Conservation (phyloP, 2,797 vertebrate species). For the Tragelaphus oryx region DNA sequence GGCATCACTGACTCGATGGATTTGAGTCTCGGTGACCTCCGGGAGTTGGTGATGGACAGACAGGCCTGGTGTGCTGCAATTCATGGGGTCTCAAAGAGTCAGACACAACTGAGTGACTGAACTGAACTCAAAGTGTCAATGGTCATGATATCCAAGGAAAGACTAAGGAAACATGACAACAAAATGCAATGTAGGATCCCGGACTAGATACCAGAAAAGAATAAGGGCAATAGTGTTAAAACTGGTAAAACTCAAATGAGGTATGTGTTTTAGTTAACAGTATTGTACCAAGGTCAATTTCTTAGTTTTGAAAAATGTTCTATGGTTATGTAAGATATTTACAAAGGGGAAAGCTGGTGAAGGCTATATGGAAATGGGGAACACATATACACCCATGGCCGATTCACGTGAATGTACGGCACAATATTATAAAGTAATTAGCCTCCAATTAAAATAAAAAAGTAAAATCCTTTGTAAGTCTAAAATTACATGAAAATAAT, state of each 20-base stretch:
- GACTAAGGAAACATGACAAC: neutral
- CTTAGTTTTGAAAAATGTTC: neutral
- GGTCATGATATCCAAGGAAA: neutral
- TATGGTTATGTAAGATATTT: neutral
- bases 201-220: neutral
- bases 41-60: no score
- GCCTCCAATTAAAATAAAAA: neutral
- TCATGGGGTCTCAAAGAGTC: no score
- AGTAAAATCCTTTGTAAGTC: neutral
- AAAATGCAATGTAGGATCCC: neutral
- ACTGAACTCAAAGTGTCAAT: neutral
- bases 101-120: no score
- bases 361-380: neutral
- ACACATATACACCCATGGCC: neutral
- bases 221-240: neutral
- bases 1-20: no score
- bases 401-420: neutral
- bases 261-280: neutral
- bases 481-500: neutral
- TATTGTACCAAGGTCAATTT: neutral
- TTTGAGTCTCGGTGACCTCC: no score
- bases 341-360: conserved; percentile 15
- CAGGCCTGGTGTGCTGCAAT: no score
- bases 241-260: neutral
- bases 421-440: neutral